These are phyloP conservation scores for Melipona quadrifasciata DNA, from an alignment of 1,140 invertebrate species.

Conservation along the genomic window DNA sequence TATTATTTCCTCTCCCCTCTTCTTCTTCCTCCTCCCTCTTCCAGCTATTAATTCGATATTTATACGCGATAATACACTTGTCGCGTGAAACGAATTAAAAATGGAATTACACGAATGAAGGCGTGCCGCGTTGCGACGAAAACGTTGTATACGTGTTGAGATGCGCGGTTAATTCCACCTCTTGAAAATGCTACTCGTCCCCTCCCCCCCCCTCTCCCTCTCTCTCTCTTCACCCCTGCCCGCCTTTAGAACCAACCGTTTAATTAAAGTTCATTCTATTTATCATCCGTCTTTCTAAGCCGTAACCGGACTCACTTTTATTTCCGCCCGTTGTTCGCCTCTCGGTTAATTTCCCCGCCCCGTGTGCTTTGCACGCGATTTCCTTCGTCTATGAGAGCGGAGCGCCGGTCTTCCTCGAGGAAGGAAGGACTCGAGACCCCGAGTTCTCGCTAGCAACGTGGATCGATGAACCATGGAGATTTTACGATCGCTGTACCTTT, in stretches of 20 bases:
- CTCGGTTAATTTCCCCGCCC: slow-evolving; percentile 21
- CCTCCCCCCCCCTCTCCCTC: slow-evolving; percentile 24
- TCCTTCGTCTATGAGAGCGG: too few species aligned
- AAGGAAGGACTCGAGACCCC: background rate
- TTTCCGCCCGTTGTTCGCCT: slow-evolving; percentile 43
- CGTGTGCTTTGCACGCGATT: background rate
- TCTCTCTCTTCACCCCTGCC: slow-evolving; percentile 46
- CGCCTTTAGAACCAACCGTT: slow-evolving; percentile 55
- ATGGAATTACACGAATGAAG: slow-evolving; percentile 10
- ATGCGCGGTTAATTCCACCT: slow-evolving; percentile 22
- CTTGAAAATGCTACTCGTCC: too few species aligned
- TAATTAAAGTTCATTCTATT: slow-evolving; percentile 68
- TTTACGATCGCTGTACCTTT: slow-evolving; percentile 15
- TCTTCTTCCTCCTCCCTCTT: too few species aligned
- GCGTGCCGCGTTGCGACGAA: background rate
- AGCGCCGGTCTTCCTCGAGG: background rate
- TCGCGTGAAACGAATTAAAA: background rate
- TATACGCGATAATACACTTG: background rate
- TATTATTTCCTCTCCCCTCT: background rate
- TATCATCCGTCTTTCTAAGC: slow-evolving; percentile 56
- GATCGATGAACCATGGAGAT: background rate
- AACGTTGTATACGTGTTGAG: background rate
- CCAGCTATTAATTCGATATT: slow-evolving; percentile 13
- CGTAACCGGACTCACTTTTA: slow-evolving; percentile 54
- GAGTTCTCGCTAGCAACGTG: too few species aligned